Base-by-base conservation (phyloP, 2,113 vertebrate genomes). In the Sorex fumeus region DNA sequence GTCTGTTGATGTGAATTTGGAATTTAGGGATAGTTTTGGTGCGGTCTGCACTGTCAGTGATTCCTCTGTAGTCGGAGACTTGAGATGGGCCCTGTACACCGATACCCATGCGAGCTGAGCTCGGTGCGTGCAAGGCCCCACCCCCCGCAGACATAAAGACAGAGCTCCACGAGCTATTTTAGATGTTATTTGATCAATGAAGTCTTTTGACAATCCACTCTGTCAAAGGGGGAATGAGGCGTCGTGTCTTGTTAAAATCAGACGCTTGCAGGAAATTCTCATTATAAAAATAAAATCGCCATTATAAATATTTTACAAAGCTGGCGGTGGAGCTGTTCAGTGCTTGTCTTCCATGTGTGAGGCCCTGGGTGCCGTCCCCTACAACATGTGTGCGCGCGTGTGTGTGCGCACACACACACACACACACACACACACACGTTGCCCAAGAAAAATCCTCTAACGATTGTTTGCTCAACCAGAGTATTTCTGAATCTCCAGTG, bases 11-110 rank as follows among this genome's bases (percentile, higher is more conserved):
- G 83, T 70, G 47, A 93, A 78, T 57, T 53, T 77, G 23, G 47
- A 93, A 93, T 87, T 92, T 69, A 87, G 40, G 87, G 81, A 10
- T 90, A 69, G 40, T 40, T 47, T 86, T 93, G 79, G 53, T 27
- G 40, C 18, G 75, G 66, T 64, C 28, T 81, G 34, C 81, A 66
- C 71, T 76, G 8, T 43, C 88, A n/a, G 43, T 21, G 45, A 77
- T 79, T 75, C 40, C 90, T 64, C 93, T 25, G 16, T 23, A 64
- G 27, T 8, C 8, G 21, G 27, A 25, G 27, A 64, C 21, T 9
- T 27, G 27, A 27, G 23, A 64, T 64, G 62, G 21, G 25, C 21
- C 21, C 67, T 45, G 12, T 27, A n/a, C 34, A 18, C 32, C 57
- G 15, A 75, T 88, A 47, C 43, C 45, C 71, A 21, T 15, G 76